Evolutionary conservation across 2,113 vertebrate species (phyloP).

Genomic region (Proterorhinus semilunaris): DNA sequence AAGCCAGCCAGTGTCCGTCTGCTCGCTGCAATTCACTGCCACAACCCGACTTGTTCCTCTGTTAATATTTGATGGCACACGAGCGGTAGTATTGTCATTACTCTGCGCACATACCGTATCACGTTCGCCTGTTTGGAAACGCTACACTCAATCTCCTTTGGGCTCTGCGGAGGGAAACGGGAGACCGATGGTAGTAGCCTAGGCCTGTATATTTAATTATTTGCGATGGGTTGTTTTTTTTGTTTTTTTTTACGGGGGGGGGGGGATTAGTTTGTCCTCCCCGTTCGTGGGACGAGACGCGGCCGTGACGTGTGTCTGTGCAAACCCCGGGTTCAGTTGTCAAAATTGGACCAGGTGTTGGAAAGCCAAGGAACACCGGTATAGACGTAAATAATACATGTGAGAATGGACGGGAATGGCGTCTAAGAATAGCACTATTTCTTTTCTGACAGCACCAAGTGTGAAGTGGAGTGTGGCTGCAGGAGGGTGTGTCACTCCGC

Average conservation of each 20-base stretch:
- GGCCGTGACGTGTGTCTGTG: constrained; percentile 35
- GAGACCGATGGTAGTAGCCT: constrained; percentile 62
- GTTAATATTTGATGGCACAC: constrained; percentile 79
- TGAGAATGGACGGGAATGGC: constrained; percentile 40
- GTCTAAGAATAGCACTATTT: constrained; percentile 22
- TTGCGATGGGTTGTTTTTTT: constrained; percentile 32
- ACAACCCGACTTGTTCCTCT: constrained; percentile 70
- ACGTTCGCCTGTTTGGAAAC: constrained; percentile 73
- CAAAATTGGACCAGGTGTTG: constrained; percentile 40
- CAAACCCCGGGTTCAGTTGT: constrained; percentile 29
- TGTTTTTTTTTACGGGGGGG: neutral
- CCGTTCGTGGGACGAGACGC: constrained; percentile 3
- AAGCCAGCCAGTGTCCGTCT: constrained; percentile 22
- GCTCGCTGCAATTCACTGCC: constrained; percentile 59
- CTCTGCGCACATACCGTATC: constrained; percentile 71
- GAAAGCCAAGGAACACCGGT: constrained; percentile 12
- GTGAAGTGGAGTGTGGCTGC: constrained; percentile 23
- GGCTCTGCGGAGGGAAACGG: constrained; percentile 64
- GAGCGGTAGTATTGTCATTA: constrained; percentile 71
- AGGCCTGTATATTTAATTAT: constrained; percentile 65
- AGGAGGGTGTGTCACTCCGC: constrained; percentile 61
- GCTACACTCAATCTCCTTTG: constrained; percentile 65
- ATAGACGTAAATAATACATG: constrained; percentile 55
- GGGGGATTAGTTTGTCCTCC: constrained; percentile 35
- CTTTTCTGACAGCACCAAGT: neutral